phyloP scores from a whole-genome alignment of 2,888 invertebrate species.

The Hyppa rectilinea region DNA sequence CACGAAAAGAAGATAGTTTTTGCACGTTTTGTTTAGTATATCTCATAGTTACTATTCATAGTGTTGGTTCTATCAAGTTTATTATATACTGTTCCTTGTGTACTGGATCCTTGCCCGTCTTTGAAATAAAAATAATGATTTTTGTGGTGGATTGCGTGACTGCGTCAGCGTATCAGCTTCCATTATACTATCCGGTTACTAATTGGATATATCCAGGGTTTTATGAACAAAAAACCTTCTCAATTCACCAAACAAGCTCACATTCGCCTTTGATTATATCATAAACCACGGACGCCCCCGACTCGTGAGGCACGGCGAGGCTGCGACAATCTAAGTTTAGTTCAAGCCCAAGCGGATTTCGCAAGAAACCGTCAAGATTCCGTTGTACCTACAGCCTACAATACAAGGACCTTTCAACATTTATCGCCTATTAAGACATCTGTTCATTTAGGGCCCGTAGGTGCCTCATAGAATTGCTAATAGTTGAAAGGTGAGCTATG shows the following conservation, averaged over 20 bases:
- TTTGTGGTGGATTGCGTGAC: background rate
- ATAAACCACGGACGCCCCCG: conserved; percentile 34
- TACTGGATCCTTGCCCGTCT: no score
- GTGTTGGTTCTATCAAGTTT: background rate
- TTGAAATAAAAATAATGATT: background rate
- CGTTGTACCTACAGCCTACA: conserved; percentile 20
- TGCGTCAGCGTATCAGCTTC: background rate
- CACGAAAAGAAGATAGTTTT: no score
- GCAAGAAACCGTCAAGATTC: conserved; percentile 53
- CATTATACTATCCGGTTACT: background rate
- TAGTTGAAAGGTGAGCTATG: conserved; percentile 78
- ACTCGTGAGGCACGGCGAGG: conserved; percentile 47
- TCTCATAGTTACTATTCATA: background rate
- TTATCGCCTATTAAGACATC: conserved; percentile 64
- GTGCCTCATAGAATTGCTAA: conserved; percentile 80
- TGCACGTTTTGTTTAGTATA: no score
- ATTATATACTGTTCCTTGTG: no score
- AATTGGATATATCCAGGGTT: conserved; percentile 19
- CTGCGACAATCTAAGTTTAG: conserved; percentile 43
- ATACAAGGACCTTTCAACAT: conserved; percentile 36
- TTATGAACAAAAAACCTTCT: conserved; percentile 10
- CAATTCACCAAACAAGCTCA: conserved; percentile 4
- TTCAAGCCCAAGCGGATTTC: conserved; percentile 45
- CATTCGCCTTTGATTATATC: conserved; percentile 51
- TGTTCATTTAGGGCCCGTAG: conserved; percentile 65